Evolutionary conservation across 2,797 vertebrate species (phyloP).

Genomic region (Lepidocolaptes lacrymiger): DNA sequence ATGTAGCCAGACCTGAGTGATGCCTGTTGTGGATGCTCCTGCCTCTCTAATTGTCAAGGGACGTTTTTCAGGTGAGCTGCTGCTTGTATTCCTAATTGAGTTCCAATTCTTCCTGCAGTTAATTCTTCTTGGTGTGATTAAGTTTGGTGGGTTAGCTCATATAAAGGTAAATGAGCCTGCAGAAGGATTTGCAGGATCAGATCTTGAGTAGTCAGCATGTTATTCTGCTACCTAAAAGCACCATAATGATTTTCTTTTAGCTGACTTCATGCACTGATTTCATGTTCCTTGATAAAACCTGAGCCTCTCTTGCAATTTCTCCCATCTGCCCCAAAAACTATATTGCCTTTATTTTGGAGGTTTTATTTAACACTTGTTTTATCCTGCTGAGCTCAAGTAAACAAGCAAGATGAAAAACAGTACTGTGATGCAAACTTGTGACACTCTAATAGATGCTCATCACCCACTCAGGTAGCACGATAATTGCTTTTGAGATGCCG

Average conservation of each 20-base stretch:
- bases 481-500: background rate
- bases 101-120: background rate
- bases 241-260: background rate
- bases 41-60: background rate
- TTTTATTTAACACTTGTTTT: background rate
- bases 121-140: background rate
- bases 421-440: background rate
- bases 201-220: background rate
- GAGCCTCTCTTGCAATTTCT: background rate
- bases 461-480: background rate
- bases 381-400: background rate
- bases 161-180: background rate
- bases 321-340: background rate
- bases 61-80: background rate
- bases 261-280: background rate
- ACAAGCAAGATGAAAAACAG: background rate
- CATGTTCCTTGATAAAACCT: background rate
- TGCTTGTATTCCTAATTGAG: background rate
- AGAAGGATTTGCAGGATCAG: background rate
- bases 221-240: background rate
- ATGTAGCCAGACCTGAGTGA: background rate
- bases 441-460: background rate
- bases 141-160: background rate
- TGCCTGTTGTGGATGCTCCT: background rate
- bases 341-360: background rate